These are phyloP conservation scores for Ia io DNA, from an alignment of 2,113 vertebrate genomes.

Conservation along the genomic window DNA sequence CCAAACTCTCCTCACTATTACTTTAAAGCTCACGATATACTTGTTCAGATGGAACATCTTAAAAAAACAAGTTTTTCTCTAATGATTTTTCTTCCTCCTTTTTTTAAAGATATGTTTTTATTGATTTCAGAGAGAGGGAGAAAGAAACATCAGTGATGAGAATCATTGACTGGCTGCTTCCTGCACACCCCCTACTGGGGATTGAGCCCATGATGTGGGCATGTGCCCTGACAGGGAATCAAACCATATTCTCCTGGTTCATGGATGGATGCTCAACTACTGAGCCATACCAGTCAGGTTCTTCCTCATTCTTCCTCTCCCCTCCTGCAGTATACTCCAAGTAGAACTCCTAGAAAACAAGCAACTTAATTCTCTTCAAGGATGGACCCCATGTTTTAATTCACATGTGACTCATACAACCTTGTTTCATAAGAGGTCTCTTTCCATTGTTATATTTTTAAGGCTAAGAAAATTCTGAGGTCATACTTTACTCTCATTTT, in stretches of 20 bases:
- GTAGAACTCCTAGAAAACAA: neutral
- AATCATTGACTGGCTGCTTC: too few relatives aligned
- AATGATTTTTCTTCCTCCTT: neutral
- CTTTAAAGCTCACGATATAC: neutral
- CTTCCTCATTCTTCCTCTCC: neutral
- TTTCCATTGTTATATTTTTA: neutral
- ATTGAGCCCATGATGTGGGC: too few relatives aligned
- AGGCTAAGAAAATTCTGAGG: neutral
- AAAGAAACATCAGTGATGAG: too few relatives aligned
- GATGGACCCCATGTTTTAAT: neutral
- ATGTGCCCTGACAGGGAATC: too few relatives aligned
- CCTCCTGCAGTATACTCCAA: neutral
- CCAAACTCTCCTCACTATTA: neutral
- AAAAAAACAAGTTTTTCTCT: constrained; percentile 7
- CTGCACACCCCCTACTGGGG: too few relatives aligned
- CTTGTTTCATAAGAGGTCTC: neutral
- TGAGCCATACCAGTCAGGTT: neutral
- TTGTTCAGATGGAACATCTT: neutral
- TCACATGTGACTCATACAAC: neutral
- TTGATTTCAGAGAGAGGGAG: too few relatives aligned
- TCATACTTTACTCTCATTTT: neutral
- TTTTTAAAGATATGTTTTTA: too few relatives aligned
- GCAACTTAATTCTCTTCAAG: neutral
- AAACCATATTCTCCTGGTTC: too few relatives aligned
- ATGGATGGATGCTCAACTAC: too few relatives aligned